Percentiles rank a stretch among this genome's conserved stretches.
These are phyloP conservation scores for Brachionus sp. DNA, from an alignment of 1,140 invertebrate genomes.

Conservation along the genomic window DNA sequence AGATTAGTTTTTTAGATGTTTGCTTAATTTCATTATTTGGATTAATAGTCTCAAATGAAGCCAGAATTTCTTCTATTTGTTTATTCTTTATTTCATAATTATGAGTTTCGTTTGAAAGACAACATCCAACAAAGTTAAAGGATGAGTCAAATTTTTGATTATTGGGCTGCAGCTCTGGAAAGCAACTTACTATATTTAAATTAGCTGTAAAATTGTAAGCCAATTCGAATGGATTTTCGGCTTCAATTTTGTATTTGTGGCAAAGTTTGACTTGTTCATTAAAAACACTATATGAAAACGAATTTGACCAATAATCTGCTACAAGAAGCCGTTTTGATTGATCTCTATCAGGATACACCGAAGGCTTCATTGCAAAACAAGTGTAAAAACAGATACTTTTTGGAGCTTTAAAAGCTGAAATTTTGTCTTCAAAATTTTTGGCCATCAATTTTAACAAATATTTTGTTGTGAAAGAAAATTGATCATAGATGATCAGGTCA, in stretches of 20 bases:
- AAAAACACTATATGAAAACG: not conserved
- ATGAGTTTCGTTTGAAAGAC: not conserved
- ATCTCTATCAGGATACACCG: not conserved
- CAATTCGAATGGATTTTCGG: not conserved
- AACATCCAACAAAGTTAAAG: constrained; percentile 23
- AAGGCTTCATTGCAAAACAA: constrained; percentile 5
- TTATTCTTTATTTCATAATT: not conserved
- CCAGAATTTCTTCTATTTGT: not conserved
- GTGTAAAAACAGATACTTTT: not conserved
- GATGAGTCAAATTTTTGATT: not conserved
- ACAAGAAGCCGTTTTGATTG: not conserved
- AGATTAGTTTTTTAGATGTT: not conserved
- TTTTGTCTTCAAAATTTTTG: not conserved
- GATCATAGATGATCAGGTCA: not conserved
- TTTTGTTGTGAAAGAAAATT: constrained; percentile 8
- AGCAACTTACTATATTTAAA: not conserved
- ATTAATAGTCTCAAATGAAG: not conserved
- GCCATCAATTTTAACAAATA: constrained; percentile 5
- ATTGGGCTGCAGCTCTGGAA: not conserved
- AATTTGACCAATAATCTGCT: not conserved
- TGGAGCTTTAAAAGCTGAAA: not conserved
- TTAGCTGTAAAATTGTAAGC: not conserved
- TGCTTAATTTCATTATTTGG: not conserved
- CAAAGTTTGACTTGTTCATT: not conserved
- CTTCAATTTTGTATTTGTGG: not conserved